A percentile compares a stretch with the other conserved stretches of the same genome.
Conservation (phyloP, 2,797 vertebrate species). For the Buphagus erythrorhynchus region DNA sequence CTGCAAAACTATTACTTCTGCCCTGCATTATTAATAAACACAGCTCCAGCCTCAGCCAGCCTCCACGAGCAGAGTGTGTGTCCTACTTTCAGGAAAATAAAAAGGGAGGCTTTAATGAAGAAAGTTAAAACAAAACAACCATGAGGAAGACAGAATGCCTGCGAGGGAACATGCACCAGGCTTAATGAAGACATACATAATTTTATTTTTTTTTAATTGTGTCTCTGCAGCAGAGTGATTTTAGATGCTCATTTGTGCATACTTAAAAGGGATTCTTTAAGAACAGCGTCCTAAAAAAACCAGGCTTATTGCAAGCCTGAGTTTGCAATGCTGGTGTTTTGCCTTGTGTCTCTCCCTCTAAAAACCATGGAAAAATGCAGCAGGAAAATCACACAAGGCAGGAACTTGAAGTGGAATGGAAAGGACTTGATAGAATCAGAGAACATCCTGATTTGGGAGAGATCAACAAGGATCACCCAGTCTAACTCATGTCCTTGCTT, state of each 20-base stretch:
- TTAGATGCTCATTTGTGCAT: not conserved
- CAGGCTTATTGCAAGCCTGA: not conserved
- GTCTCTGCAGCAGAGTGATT: not conserved
- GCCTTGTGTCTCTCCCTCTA: not conserved
- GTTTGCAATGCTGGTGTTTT: not conserved
- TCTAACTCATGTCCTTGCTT: not conserved
- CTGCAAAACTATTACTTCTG: not conserved
- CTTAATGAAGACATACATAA: not conserved
- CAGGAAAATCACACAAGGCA: not conserved
- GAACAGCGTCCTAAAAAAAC: not conserved
- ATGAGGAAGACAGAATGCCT: not conserved
- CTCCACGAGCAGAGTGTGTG: not conserved
- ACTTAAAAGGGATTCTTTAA: not conserved
- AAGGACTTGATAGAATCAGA: not conserved
- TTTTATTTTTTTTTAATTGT: not conserved
- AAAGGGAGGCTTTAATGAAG: not conserved
- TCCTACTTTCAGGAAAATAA: slow-evolving; percentile 46
- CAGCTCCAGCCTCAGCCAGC: not conserved
- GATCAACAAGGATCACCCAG: not conserved
- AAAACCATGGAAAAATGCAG: not conserved
- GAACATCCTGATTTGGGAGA: not conserved
- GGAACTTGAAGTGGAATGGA: not conserved
- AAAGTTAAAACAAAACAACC: not conserved
- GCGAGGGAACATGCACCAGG: not conserved
- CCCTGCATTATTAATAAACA: slow-evolving; percentile 46